Evolutionary conservation across 2,888 invertebrate species (phyloP).

Genomic region (Drosophila limbata): DNA sequence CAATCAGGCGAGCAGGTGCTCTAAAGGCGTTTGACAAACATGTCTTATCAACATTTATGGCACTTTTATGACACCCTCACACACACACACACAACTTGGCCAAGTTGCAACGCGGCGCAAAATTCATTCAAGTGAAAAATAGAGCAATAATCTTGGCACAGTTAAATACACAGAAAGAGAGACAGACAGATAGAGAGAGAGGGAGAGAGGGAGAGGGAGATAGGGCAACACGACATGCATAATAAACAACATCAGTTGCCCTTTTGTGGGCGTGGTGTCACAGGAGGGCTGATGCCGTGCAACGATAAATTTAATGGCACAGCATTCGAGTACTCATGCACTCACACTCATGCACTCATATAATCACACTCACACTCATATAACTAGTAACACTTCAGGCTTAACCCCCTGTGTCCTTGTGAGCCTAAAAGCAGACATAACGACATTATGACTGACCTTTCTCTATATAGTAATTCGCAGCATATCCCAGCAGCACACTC

Average conservation of each 20-base stretch:
- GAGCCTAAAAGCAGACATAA: slow-evolving; percentile 59
- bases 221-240: slow-evolving; percentile 45
- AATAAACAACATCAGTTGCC: slow-evolving; percentile 52
- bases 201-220: background rate
- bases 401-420: slow-evolving; percentile 39
- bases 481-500: slow-evolving; percentile 39
- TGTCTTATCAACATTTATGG: slow-evolving; percentile 78
- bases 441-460: slow-evolving; percentile 62
- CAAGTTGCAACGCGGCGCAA: slow-evolving; percentile 40
- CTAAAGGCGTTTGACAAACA: slow-evolving; percentile 55
- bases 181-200: background rate
- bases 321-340: slow-evolving; percentile 21
- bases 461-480: slow-evolving; percentile 33
- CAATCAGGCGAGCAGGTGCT: slow-evolving; percentile 51
- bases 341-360: too few species aligned
- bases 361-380: background rate
- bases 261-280: slow-evolving; percentile 50
- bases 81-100: slow-evolving; percentile 35
- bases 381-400: slow-evolving; percentile 29
- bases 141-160: slow-evolving; percentile 74
- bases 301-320: slow-evolving; percentile 49
- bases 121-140: slow-evolving; percentile 68
- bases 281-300: slow-evolving; percentile 21
- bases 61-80: slow-evolving; percentile 57
- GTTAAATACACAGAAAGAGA: slow-evolving; percentile 18